phyloP scores from a whole-genome alignment of 2,797 vertebrate species.

The Taeniopygia guttata region DNA sequence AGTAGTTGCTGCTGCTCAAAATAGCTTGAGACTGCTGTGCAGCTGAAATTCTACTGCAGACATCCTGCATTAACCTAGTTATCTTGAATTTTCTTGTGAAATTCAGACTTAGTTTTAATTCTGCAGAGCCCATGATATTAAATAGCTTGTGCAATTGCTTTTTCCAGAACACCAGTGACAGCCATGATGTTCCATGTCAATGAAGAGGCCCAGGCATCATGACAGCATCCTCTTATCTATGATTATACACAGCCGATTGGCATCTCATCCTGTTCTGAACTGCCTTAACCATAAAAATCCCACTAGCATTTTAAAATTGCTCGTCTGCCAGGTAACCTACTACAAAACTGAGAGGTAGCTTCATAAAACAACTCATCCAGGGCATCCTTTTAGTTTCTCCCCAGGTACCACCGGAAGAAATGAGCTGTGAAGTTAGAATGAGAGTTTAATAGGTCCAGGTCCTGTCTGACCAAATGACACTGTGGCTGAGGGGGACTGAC shows the following conservation, averaged over 20 bases:
- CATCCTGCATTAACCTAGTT: slow-evolving; percentile 25
- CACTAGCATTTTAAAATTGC: neutral
- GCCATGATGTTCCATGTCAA: neutral
- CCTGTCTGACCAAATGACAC: neutral
- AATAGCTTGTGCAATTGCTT: neutral
- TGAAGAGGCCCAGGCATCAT: neutral
- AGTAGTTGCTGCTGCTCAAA: slow-evolving; percentile 25
- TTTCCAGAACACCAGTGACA: neutral
- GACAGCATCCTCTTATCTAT: neutral
- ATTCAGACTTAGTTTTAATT: neutral
- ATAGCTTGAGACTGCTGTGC: slow-evolving; percentile 32
- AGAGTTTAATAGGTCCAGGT: neutral
- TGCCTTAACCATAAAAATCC: neutral
- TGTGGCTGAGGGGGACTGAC: neutral
- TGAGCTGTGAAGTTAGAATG: neutral
- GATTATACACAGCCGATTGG: neutral
- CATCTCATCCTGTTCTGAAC: neutral
- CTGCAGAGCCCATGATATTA: neutral
- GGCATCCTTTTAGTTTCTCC: neutral
- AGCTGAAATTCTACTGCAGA: slow-evolving; percentile 20
- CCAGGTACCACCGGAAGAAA: neutral
- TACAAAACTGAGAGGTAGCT: neutral
- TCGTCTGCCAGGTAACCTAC: neutral
- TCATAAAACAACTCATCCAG: neutral
- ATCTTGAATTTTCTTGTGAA: neutral